These are phyloP conservation scores for Nibea albiflora DNA, from an alignment of 2,113 vertebrate species.

Conservation along the genomic window DNA sequence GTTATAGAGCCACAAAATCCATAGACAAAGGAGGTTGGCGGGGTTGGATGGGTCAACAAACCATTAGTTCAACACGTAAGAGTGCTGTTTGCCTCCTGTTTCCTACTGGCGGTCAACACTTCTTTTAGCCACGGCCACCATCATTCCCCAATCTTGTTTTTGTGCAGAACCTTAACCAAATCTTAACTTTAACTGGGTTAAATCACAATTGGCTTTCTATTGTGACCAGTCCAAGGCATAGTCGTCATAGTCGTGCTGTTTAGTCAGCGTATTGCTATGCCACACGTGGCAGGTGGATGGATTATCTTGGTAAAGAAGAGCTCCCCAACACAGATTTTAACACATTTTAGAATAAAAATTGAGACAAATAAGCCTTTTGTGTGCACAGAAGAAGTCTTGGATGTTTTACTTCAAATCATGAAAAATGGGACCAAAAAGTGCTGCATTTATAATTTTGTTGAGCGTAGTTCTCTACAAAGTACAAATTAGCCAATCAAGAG, in stretches of 20 bases:
- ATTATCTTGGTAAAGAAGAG: too few species aligned
- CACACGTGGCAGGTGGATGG: too few species aligned
- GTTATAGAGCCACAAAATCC: not conserved
- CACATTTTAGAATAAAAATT: too few species aligned
- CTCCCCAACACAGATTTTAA: too few species aligned
- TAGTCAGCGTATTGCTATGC: too few species aligned
- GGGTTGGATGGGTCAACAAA: not conserved
- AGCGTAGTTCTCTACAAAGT: not conserved
- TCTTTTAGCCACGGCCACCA: not conserved
- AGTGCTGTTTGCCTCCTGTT: not conserved
- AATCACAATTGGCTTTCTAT: not conserved
- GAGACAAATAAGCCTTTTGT: too few species aligned
- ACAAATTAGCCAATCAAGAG: conserved; percentile 12
- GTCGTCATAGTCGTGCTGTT: too few species aligned
- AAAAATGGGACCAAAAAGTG: not conserved
- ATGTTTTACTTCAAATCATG: too few species aligned
- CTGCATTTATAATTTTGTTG: too few species aligned
- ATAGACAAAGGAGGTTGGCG: not conserved
- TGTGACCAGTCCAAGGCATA: too few species aligned
- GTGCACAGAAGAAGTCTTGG: too few species aligned
- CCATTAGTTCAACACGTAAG: not conserved
- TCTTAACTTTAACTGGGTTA: not conserved
- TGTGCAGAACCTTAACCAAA: not conserved
- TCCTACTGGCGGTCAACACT: not conserved
- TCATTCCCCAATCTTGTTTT: not conserved